Evolutionary conservation across 2,113 vertebrate species (phyloP).

Genomic region (Xyrauchen texanus): DNA sequence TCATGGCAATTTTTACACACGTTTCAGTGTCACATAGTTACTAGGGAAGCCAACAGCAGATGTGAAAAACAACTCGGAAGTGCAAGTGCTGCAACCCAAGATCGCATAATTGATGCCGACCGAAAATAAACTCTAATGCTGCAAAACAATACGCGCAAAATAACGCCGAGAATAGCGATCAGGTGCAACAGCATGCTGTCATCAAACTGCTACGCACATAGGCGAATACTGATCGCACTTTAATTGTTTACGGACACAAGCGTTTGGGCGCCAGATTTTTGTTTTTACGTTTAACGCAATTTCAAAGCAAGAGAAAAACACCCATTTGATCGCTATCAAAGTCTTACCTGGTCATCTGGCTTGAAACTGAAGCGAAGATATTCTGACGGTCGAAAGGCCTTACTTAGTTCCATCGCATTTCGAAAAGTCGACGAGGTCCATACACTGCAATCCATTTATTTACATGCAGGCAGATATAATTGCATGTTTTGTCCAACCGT

Average conservation of each 20-base stretch:
- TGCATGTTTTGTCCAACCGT: neutral
- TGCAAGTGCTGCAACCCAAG: conserved; percentile 27
- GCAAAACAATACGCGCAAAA: conserved; percentile 20
- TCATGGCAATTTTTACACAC: too few relatives aligned
- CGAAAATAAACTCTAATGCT: conserved; percentile 8
- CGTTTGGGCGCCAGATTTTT: neutral
- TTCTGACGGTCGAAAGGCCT: conserved; percentile 15
- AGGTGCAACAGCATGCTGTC: conserved; percentile 26
- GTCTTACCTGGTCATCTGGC: conserved; percentile 51
- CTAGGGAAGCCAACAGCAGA: conserved; percentile 14
- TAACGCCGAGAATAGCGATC: conserved; percentile 10
- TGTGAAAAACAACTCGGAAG: conserved; percentile 1
- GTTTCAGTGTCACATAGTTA: neutral
- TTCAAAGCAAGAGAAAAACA: neutral
- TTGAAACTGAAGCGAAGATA: conserved; percentile 18
- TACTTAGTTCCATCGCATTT: conserved; percentile 48
- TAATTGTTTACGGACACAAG: conserved; percentile 24
- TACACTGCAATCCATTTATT: conserved; percentile 26
- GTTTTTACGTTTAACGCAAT: neutral
- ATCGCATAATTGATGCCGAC: conserved; percentile 26
- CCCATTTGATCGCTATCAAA: neutral
- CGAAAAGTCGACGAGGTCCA: neutral
- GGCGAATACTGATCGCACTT: neutral
- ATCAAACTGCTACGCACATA: conserved; percentile 4
- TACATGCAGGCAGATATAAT: neutral